Evolutionary conservation across 2,888 invertebrate genomes (phyloP), one percentile per base, ranked within the genome.

Genomic region (Melanophora roralis): DNA sequence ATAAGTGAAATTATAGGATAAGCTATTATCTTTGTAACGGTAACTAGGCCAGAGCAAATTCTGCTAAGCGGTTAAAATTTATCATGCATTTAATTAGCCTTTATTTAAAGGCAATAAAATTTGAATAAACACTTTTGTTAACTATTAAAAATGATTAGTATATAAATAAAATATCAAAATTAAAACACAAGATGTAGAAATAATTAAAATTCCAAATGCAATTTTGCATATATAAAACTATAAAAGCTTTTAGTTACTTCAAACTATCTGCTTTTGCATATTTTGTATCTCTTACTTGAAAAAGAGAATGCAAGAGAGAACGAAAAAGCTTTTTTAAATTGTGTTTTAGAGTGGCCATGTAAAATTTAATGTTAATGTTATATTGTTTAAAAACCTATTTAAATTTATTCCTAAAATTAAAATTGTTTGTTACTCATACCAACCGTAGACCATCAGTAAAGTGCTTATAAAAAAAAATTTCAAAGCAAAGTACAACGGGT

Each of bases 181-280:
- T 27, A 5, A 27, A 27, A 3, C 51, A 45, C 36, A 38, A 57
- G 23, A 2, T 51, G 45, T 36, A 1, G 27, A 40, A 64, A 23
- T 12, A 55, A 36, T 62, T 21, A 47, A 12, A 19, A 40, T 59
- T 73, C 64, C 49, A 73, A 73, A 64, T 74, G 57, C 68, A 67
- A 60, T 73, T 64, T 19, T 64, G n/a, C n/a, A n/a, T n/a, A n/a
- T n/a, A n/a, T n/a, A n/a, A n/a, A n/a, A n/a, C n/a, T n/a, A n/a
- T n/a, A n/a, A n/a, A n/a, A n/a, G n/a, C n/a, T n/a, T n/a, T n/a
- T n/a, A n/a, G n/a, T n/a, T n/a, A n/a, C n/a, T n/a, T 67, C 64
- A 64, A 55, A 64, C 55, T 57, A 47, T 65, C 73, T 51, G 78
- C 78, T 78, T 75, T 53, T n/a, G 16, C 57, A 9, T n/a, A n/a